These are phyloP conservation scores for Eupsittula cactorum DNA, from an alignment of 2,113 vertebrate genomes.

Conservation along the genomic window DNA sequence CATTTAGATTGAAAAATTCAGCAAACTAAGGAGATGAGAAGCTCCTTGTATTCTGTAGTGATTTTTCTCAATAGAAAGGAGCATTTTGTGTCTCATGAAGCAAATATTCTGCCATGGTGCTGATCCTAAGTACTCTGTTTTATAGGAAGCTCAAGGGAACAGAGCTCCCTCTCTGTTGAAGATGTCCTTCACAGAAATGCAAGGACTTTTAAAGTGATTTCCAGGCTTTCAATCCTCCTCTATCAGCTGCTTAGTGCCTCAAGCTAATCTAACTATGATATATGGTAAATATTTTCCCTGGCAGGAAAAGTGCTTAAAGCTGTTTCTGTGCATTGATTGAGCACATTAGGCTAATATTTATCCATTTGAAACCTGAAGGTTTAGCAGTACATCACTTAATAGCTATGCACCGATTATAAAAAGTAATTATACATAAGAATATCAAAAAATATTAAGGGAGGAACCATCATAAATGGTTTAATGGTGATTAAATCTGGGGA, in stretches of 20 bases:
- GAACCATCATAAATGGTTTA: conserved; percentile 57
- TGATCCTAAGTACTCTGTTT: conserved; percentile 32
- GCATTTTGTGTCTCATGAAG: conserved; percentile 9
- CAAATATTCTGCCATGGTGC: conserved; percentile 30
- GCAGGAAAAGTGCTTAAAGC: conserved; percentile 72
- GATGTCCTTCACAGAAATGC: conserved; percentile 72
- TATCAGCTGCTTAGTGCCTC: conserved; percentile 59
- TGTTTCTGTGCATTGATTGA: conserved; percentile 80
- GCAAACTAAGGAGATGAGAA: neutral
- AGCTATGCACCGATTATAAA: conserved; percentile 65
- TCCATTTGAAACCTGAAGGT: conserved; percentile 72
- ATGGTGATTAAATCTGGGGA: conserved; percentile 64
- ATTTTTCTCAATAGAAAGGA: neutral
- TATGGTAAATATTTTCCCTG: conserved; percentile 79
- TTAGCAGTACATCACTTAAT: conserved; percentile 71
- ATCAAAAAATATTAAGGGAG: conserved; percentile 67
- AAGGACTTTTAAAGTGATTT: conserved; percentile 76
- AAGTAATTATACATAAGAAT: conserved; percentile 73
- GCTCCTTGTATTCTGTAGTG: neutral
- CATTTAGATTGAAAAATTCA: neutral
- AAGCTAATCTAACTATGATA: conserved; percentile 75
- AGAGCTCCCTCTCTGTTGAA: conserved; percentile 23
- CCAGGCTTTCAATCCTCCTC: conserved; percentile 65
- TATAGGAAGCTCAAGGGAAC: conserved; percentile 14
- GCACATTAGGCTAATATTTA: conserved; percentile 78